phyloP scores from a whole-genome alignment of 1,140 invertebrate species.

The Anthonomus grandis region DNA sequence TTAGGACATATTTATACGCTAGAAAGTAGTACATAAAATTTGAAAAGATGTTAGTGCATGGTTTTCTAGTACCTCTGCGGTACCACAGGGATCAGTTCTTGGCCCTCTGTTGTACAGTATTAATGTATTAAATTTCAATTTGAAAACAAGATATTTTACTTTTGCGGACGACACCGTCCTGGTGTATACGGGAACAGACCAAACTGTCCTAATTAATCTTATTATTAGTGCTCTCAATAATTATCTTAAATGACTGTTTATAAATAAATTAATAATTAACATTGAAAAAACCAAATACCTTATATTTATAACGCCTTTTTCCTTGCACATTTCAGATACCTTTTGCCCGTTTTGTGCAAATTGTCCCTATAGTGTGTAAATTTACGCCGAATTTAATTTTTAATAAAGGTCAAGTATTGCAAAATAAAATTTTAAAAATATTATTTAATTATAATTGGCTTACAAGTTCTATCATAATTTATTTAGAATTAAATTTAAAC shows the following conservation, averaged over 20 bases:
- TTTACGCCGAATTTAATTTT: not conserved
- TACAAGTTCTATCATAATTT: not conserved
- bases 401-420: not conserved
- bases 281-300: not conserved
- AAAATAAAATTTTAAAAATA: constrained; percentile 3
- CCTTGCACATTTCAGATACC: not conserved
- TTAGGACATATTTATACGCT: not conserved
- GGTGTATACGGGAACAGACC: too few relatives aligned
- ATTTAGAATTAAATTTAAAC: too few relatives aligned
- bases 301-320: constrained; percentile 1
- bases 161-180: too few relatives aligned
- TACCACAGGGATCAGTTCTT: not conserved
- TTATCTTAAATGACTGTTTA: not conserved
- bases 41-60: not conserved
- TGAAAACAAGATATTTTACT: too few relatives aligned
- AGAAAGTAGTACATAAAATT: not conserved
- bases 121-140: not conserved
- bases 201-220: not conserved
- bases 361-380: too few relatives aligned
- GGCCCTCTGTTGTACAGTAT: not conserved
- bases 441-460: not conserved
- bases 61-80: not conserved
- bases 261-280: not conserved
- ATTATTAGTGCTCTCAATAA: not conserved
- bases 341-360: not conserved